Percentiles rank a stretch among this genome's conserved stretches.
phyloP scores from a whole-genome alignment of 2,797 vertebrate species.

The Sebastes oblongus region DNA sequence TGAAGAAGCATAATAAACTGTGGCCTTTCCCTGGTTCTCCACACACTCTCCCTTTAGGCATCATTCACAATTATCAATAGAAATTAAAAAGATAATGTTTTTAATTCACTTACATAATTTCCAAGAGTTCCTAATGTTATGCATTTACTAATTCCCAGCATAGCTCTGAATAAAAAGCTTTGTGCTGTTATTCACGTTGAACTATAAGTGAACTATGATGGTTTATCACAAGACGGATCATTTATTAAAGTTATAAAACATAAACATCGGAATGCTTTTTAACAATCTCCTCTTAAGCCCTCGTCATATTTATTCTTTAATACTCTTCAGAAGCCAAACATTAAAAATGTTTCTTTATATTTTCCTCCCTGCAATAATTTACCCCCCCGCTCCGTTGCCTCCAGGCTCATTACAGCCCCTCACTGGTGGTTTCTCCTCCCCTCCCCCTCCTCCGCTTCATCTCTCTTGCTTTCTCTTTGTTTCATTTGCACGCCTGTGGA shows the following conservation, averaged over 20 bases:
- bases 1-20: neutral
- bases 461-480: conserved; percentile 48
- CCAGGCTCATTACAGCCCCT: conserved; percentile 50
- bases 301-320: neutral
- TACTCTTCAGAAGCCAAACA: neutral
- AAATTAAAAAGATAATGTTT: conserved; percentile 16
- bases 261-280: neutral
- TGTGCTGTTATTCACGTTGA: neutral
- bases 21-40: neutral
- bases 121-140: neutral
- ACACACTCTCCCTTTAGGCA: neutral
- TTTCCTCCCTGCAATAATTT: conserved; percentile 14
- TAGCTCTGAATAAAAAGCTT: neutral
- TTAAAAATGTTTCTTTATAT: neutral
- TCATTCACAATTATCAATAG: conserved; percentile 7
- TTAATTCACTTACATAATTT: conserved; percentile 4
- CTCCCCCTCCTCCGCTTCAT: conserved; percentile 23
- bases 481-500: conserved; percentile 51
- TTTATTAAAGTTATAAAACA: neutral
- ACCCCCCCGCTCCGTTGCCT: neutral
- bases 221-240: neutral
- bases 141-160: neutral
- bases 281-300: neutral
- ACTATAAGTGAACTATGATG: neutral
- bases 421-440: conserved; percentile 23